phyloP scores from a whole-genome alignment of 2,113 vertebrate species.

The Promerops cafer region DNA sequence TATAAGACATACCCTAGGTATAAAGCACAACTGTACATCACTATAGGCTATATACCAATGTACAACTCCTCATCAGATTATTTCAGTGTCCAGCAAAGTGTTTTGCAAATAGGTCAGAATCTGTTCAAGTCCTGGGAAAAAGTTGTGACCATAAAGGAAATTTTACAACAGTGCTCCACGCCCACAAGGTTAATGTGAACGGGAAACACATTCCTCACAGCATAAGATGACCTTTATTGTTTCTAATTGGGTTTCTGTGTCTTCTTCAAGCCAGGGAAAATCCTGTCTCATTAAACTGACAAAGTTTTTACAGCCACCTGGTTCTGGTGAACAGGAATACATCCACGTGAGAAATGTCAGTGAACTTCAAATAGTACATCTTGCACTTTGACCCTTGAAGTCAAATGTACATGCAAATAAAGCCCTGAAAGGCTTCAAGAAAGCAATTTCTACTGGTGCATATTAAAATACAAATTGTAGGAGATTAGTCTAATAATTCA shows the following conservation, averaged over 20 bases:
- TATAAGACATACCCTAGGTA: slow-evolving; percentile 51
- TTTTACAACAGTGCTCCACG: neutral
- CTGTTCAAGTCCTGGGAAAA: neutral
- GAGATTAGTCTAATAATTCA: neutral
- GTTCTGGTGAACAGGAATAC: neutral
- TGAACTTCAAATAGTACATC: neutral
- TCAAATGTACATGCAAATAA: neutral
- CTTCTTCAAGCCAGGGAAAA: neutral
- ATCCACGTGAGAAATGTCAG: neutral
- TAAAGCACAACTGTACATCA: neutral
- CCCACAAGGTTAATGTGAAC: neutral
- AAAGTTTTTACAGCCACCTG: neutral
- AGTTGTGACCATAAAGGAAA: neutral
- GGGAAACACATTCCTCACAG: neutral
- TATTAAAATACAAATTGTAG: neutral
- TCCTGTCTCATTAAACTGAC: neutral
- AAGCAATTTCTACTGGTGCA: neutral
- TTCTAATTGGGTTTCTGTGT: neutral
- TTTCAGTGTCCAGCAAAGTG: neutral
- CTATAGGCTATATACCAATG: neutral
- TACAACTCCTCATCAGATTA: neutral
- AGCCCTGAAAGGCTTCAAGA: neutral
- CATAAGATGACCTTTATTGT: neutral
- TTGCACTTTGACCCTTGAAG: neutral
- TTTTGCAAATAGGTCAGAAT: neutral